Evolutionary conservation across 2,888 invertebrate genomes (phyloP).

Genomic region (Limnephilus rhombicus): DNA sequence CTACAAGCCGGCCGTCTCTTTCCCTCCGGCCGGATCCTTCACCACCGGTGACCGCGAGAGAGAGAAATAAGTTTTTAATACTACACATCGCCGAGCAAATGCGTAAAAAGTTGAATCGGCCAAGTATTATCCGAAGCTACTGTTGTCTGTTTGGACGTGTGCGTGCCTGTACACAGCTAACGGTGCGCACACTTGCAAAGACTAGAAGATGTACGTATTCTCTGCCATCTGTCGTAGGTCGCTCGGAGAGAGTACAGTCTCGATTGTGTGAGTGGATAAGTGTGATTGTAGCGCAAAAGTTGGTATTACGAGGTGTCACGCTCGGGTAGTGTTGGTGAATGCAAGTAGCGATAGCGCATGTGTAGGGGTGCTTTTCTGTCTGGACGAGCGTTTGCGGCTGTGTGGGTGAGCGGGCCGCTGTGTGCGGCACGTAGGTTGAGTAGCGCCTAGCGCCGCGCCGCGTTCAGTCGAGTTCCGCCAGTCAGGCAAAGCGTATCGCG

Average conservation of each 20-base stretch:
- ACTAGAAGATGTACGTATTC: not conserved
- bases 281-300: constrained; percentile 25
- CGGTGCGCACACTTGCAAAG: constrained; percentile 22
- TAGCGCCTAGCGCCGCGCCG: constrained; percentile 37
- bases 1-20: constrained; percentile 3
- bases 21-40: not conserved
- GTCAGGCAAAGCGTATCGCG: constrained; percentile 16
- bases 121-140: constrained; percentile 52
- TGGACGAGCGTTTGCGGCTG: not conserved
- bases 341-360: not conserved
- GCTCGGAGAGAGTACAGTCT: constrained; percentile 42
- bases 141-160: constrained; percentile 47
- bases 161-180: constrained; percentile 52
- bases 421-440: constrained; percentile 58
- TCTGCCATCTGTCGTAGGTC: constrained; percentile 52
- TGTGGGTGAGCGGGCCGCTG: constrained; percentile 29
- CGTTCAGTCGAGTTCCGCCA: constrained; percentile 54
- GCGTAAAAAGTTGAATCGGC: constrained; percentile 63
- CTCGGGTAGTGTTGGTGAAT: constrained; percentile 52
- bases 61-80: constrained; percentile 40
- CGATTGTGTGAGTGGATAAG: not conserved
- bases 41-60: constrained; percentile 3
- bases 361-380: not conserved
- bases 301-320: constrained; percentile 42
- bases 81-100: not conserved